A percentile compares a stretch with the other conserved stretches of the same genome.
Evolutionary conservation across 2,888 invertebrate genomes (phyloP).

Genomic region (Osedax frankpressi): DNA sequence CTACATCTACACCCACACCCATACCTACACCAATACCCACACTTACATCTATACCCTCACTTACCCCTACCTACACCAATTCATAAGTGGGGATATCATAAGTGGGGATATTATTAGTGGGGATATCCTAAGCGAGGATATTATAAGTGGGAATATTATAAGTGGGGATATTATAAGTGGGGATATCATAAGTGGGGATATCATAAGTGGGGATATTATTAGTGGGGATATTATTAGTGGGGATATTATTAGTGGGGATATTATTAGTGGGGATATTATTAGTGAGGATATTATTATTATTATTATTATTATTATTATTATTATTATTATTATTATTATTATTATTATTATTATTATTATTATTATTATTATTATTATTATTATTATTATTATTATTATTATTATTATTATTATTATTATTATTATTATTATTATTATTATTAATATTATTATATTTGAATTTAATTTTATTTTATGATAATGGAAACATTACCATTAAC

Average conservation of each 20-base stretch:
- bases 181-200: neutral
- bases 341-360: neutral
- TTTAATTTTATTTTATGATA: no score
- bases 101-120: neutral
- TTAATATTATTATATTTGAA: neutral
- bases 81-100: neutral
- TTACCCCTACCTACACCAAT: no score
- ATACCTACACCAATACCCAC: no score
- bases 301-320: neutral
- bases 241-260: neutral
- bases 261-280: neutral
- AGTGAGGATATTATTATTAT: neutral
- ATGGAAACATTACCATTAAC: no score
- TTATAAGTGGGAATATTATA: neutral
- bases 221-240: neutral
- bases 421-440: neutral
- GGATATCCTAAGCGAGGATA: neutral
- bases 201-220: neutral
- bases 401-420: neutral
- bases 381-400: neutral
- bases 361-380: neutral
- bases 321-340: neutral
- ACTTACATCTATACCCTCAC: no score
- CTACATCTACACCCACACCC: no score
- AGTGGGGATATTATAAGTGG: neutral